A percentile compares a stretch with the other conserved stretches of the same genome.
These are phyloP conservation scores for Heliconius hermathena DNA, from an alignment of 1,140 invertebrate species.

Conservation along the genomic window DNA sequence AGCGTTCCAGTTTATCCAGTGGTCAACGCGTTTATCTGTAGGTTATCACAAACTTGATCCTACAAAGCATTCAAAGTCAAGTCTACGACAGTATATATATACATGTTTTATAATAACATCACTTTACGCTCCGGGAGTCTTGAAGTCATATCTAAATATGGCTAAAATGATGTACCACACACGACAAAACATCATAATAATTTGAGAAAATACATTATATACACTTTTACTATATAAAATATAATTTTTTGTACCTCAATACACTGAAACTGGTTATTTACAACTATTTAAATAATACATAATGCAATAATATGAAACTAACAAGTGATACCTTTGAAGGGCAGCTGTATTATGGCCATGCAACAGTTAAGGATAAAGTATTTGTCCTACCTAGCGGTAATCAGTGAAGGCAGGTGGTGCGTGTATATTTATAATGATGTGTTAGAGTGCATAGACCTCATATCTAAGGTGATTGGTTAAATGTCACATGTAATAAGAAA, in stretches of 20 bases:
- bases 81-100: slow-evolving; percentile 43
- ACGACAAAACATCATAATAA: slow-evolving; percentile 46
- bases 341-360: slow-evolving; percentile 48
- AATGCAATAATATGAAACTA: slow-evolving; percentile 30
- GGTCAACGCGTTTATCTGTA: slow-evolving; percentile 47
- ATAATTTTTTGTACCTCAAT: not conserved
- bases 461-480: slow-evolving; percentile 16
- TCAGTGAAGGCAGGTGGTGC: slow-evolving; percentile 45
- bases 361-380: slow-evolving; percentile 43
- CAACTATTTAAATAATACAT: not conserved
- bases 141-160: slow-evolving; percentile 63
- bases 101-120: slow-evolving; percentile 40
- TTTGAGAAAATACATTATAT: slow-evolving; percentile 3
- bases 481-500: not conserved
- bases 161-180: slow-evolving; percentile 62
- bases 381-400: slow-evolving; percentile 40
- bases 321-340: slow-evolving; percentile 49
- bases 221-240: not conserved
- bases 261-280: slow-evolving; percentile 17
- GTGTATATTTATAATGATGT: slow-evolving; percentile 45
- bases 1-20: slow-evolving; percentile 36
- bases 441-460: slow-evolving; percentile 30
- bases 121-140: slow-evolving; percentile 52
- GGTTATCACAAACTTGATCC: slow-evolving; percentile 56
- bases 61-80: slow-evolving; percentile 39